Conservation (phyloP, 2,113 vertebrate genomes). For the Siniperca chuatsi region DNA sequence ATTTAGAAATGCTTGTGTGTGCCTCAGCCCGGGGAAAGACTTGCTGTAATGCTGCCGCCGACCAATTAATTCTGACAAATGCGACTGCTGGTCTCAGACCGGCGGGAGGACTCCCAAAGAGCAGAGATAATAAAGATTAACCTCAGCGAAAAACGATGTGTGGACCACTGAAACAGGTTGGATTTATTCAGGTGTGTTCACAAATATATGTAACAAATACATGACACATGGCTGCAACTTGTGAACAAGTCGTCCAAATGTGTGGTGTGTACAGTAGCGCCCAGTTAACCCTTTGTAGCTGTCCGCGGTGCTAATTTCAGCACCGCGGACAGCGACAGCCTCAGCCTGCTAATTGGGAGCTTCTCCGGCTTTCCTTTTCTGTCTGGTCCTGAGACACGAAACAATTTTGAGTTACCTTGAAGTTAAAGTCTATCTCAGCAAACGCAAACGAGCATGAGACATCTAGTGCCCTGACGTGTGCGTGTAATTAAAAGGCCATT, state of each 20-base stretch:
- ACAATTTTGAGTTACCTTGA: background rate
- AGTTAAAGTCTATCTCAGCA: constrained; percentile 10
- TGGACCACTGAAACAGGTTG: constrained; percentile 8
- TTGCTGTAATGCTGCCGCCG: constrained; percentile 42
- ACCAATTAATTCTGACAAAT: constrained; percentile 81
- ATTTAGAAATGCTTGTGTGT: constrained; percentile 37
- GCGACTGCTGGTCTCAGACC: constrained; percentile 52
- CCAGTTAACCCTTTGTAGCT: constrained; percentile 43
- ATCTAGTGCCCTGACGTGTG: background rate
- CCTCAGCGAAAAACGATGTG: background rate
- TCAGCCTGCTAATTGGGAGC: constrained; percentile 14
- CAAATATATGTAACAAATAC: background rate
- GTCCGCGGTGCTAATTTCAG: constrained; percentile 71
- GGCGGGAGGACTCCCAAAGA: constrained; percentile 35
- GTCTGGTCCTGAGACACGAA: background rate
- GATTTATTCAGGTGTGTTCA: background rate
- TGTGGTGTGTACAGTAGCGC: background rate
- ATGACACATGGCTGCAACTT: constrained; percentile 31
- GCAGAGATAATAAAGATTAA: constrained; percentile 37
- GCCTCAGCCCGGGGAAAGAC: constrained; percentile 38
- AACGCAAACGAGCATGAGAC: background rate
- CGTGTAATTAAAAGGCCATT: background rate
- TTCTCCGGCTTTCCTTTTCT: background rate
- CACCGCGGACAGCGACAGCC: constrained; percentile 55
- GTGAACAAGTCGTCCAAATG: constrained; percentile 23